Percentiles rank a stretch among this genome's conserved stretches.
phyloP scores from a whole-genome alignment of 2,888 invertebrate genomes.

The Synergus japonicus region DNA sequence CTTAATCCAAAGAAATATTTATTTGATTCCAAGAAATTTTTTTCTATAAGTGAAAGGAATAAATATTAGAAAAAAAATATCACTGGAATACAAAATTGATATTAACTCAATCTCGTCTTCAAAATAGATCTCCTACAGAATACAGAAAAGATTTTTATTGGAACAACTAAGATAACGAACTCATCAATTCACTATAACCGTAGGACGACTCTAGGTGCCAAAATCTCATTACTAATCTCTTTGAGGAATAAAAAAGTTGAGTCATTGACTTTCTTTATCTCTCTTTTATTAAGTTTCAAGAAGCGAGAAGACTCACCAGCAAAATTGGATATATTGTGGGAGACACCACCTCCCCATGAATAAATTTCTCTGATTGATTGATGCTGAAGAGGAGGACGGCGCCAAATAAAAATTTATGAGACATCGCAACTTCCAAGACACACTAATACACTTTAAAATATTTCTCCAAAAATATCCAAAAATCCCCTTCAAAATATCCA shows the following conservation, averaged over 20 bases:
- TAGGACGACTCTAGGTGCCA: neutral
- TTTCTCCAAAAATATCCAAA: neutral
- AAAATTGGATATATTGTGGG: conserved; percentile 45
- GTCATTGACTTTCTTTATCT: neutral
- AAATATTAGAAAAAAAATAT: too few relatives aligned
- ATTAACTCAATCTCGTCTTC: too few relatives aligned
- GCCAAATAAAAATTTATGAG: conserved; percentile 23
- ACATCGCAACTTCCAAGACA: conserved; percentile 8
- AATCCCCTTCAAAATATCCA: neutral
- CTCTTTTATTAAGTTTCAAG: neutral
- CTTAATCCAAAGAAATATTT: too few relatives aligned
- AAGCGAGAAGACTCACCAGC: conserved; percentile 50
- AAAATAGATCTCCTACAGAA: neutral
- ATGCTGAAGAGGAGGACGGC: conserved; percentile 1
- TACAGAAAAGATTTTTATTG: conserved; percentile 1
- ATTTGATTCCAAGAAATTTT: too few relatives aligned
- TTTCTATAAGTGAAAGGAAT: too few relatives aligned
- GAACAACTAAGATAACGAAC: neutral
- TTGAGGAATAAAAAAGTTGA: neutral
- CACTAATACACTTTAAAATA: neutral
- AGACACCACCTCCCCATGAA: neutral
- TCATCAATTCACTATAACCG: neutral
- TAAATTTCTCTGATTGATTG: conserved; percentile 24
- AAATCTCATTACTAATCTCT: neutral
- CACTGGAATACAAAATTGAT: too few relatives aligned